Conservation (phyloP, 2,113 vertebrate species). For the Anser cygnoides region DNA sequence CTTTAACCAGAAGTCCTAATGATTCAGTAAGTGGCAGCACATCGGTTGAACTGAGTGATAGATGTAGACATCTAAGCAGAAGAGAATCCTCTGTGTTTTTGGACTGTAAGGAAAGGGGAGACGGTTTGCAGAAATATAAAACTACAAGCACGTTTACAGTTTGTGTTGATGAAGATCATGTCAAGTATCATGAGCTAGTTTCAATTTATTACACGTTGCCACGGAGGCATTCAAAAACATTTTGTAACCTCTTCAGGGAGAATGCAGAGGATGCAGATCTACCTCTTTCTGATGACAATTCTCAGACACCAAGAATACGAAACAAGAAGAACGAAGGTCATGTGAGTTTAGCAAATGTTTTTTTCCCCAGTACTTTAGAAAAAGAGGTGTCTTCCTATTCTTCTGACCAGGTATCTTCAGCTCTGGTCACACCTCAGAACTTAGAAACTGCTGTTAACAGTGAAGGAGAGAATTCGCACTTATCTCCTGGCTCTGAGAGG, state of each 20-base stretch:
- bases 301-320: not conserved
- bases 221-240: conserved; percentile 69
- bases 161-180: conserved; percentile 77
- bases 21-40: not conserved
- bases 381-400: not conserved
- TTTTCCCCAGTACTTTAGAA: conserved; percentile 24
- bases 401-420: not conserved
- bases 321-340: conserved; percentile 34
- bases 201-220: conserved; percentile 82
- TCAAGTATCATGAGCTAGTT: conserved; percentile 79
- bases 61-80: not conserved
- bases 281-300: conserved; percentile 23
- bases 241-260: conserved; percentile 69
- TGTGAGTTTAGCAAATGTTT: not conserved
- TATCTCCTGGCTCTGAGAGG: not conserved
- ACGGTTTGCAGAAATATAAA: conserved; percentile 75
- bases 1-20: not conserved
- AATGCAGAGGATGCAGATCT: conserved; percentile 51
- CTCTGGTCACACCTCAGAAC: conserved; percentile 6
- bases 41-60: not conserved
- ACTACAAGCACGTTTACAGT: conserved; percentile 78
- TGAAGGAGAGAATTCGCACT: not conserved
- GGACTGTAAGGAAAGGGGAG: conserved; percentile 30
- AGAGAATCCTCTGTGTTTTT: conserved; percentile 35
- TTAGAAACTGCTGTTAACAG: not conserved